These are phyloP conservation scores for Lepidurus apus DNA, from an alignment of 1,140 invertebrate species.

Conservation along the genomic window DNA sequence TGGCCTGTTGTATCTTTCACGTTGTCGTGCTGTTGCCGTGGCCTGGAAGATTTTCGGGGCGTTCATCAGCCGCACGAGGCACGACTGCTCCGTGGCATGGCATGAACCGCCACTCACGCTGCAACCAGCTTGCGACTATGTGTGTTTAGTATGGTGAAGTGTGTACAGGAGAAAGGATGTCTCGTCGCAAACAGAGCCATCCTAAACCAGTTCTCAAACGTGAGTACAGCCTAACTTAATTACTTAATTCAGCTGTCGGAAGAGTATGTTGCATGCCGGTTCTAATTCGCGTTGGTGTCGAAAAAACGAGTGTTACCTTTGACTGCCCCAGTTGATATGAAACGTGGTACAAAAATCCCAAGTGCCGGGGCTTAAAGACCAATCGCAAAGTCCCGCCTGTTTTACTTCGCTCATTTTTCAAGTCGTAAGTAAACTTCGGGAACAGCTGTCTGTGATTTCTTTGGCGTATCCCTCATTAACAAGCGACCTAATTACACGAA, in stretches of 20 bases:
- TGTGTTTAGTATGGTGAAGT: conserved; percentile 22
- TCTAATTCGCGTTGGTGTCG: too few relatives aligned
- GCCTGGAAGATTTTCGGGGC: conserved; percentile 11
- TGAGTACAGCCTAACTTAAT: not conserved
- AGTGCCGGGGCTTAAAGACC: too few relatives aligned
- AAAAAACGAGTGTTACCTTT: too few relatives aligned
- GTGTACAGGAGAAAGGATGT: conserved; percentile 9
- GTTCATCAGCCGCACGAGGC: conserved; percentile 10
- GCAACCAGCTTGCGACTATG: not conserved
- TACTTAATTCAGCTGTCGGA: not conserved
- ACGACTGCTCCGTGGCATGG: conserved; percentile 16
- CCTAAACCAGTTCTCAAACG: conserved; percentile 17
- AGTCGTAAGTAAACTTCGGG: too few relatives aligned
- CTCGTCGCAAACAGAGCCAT: conserved; percentile 20
- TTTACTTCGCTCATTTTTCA: too few relatives aligned
- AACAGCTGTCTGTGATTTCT: not conserved
- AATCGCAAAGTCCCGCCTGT: too few relatives aligned
- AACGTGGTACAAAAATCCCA: too few relatives aligned
- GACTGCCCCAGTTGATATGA: too few relatives aligned
- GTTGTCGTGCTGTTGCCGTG: conserved; percentile 7
- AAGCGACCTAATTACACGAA: not conserved
- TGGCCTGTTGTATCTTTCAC: conserved; percentile 1
- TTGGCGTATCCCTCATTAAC: not conserved
- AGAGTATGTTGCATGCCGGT: not conserved
- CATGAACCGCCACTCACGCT: conserved; percentile 7